These are phyloP conservation scores for Shargacucullia verbasci DNA, from an alignment of 2,888 invertebrate species.

Conservation along the genomic window DNA sequence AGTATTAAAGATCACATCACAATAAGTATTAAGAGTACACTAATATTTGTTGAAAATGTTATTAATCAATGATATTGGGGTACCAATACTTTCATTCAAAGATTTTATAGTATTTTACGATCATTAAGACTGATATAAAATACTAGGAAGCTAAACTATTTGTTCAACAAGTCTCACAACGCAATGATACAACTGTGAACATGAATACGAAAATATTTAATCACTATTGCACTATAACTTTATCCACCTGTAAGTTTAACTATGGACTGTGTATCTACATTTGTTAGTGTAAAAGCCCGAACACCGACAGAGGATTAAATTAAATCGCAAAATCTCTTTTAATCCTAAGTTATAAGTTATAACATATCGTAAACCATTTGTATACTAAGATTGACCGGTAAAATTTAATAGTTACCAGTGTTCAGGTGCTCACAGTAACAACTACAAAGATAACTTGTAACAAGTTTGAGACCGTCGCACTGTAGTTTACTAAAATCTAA, in stretches of 20 bases:
- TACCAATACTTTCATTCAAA: constrained; percentile 15
- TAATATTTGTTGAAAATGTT: constrained; percentile 3
- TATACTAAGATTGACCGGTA: neutral
- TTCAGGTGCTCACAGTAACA: neutral
- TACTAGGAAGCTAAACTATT: constrained; percentile 32
- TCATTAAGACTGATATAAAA: constrained; percentile 22
- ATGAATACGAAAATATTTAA: constrained; percentile 39
- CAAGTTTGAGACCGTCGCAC: neutral
- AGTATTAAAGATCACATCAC: constrained; percentile 30
- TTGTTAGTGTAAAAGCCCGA: constrained; percentile 3
- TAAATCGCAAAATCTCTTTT: neutral
- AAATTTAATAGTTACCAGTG: neutral
- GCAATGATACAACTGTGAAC: constrained; percentile 31
- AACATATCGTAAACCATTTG: neutral
- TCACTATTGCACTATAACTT: constrained; percentile 17
- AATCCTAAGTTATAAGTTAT: neutral
- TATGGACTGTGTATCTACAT: constrained; percentile 3
- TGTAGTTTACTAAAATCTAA: constrained; percentile 5
- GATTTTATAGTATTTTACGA: constrained; percentile 15
- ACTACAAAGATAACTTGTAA: neutral
- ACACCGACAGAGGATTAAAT: neutral
- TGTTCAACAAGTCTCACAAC: constrained; percentile 32
- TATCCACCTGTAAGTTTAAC: constrained; percentile 12
- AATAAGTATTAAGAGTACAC: constrained; percentile 19
- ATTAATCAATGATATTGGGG: constrained; percentile 17